Evolutionary conservation across 2,113 vertebrate species (phyloP), one percentile per base, ranked within the genome.

Genomic region (Suricata suricatta): DNA sequence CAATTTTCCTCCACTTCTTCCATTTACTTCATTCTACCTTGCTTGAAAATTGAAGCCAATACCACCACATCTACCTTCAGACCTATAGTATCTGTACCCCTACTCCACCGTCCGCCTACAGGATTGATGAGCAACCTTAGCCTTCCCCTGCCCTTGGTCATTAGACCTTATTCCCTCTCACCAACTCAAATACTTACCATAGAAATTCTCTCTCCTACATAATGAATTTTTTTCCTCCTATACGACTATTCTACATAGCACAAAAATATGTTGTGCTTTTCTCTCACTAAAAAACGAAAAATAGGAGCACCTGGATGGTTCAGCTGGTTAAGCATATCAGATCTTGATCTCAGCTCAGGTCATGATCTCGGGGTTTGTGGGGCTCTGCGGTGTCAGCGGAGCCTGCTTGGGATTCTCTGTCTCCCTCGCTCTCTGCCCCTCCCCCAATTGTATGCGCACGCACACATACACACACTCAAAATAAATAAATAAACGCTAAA

Each of bases 21-120:
- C 10, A 2, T 63, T n/a, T 44, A 14, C 29, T 79, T 92, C 25
- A 11, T 41, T 69, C 29, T 41, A 31, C 25, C 72, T 82, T 0
- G 2, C 33, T 71, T 15, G 35, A 79, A 71, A 76, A 27, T 7
- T 15, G 17, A 38, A 79, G 52, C 5, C 41, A 16, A 27, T 3
- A 4, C 0, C 71, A 14, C 2, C 5, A 41, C 15, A 3, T 1
- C 31, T 54, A 16, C 11, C 31, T 33, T 3, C 17, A 31, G 8
- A 8, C 41, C 23, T 81, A 4, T 23, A 35, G 0, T 6, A 38
- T 19, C 27, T 13, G 17, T 0, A 0, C 15, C 21, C 33, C 2
- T 0, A 5, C 5, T 47, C 64, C 14, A 27, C 29, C 54, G 71
- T 79, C 38, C 21, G 10, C 5, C 16, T 57, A 0, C 14, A 6